These are phyloP conservation scores for Coenobita brevimanus DNA, from an alignment of 1,140 invertebrate species.

Conservation along the genomic window DNA sequence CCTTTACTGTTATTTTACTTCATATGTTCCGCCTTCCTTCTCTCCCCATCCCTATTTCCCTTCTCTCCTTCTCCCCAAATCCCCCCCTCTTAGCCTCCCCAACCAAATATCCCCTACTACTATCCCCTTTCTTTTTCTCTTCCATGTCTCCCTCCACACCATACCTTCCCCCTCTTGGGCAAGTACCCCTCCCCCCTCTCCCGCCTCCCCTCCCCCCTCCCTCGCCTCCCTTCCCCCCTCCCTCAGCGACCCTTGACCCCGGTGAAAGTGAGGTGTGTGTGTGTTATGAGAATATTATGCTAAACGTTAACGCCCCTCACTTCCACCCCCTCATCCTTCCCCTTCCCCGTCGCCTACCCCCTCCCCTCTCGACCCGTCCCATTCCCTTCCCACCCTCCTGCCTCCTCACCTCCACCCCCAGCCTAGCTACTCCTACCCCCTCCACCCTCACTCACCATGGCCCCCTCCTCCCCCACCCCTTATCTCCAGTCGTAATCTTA, in stretches of 20 bases:
- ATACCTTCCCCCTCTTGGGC: too few relatives aligned
- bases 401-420: too few relatives aligned
- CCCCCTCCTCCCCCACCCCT: too few relatives aligned
- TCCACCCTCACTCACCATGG: too few relatives aligned
- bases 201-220: not conserved
- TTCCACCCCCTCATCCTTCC: not conserved
- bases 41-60: not conserved
- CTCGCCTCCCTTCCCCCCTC: not conserved
- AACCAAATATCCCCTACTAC: not conserved
- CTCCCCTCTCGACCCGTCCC: too few relatives aligned
- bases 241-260: not conserved
- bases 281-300: constrained; percentile 17
- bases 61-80: not conserved
- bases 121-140: not conserved
- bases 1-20: too few relatives aligned
- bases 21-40: too few relatives aligned
- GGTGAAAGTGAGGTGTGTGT: not conserved
- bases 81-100: not conserved
- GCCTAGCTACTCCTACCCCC: too few relatives aligned
- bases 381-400: too few relatives aligned
- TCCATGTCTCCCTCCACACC: not conserved
- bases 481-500: too few relatives aligned
- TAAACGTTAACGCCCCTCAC: not conserved
- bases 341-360: not conserved
- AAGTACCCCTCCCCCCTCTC: not conserved